These are phyloP conservation scores for Lagorchestes hirsutus DNA, from an alignment of 2,797 vertebrate species.

Conservation along the genomic window DNA sequence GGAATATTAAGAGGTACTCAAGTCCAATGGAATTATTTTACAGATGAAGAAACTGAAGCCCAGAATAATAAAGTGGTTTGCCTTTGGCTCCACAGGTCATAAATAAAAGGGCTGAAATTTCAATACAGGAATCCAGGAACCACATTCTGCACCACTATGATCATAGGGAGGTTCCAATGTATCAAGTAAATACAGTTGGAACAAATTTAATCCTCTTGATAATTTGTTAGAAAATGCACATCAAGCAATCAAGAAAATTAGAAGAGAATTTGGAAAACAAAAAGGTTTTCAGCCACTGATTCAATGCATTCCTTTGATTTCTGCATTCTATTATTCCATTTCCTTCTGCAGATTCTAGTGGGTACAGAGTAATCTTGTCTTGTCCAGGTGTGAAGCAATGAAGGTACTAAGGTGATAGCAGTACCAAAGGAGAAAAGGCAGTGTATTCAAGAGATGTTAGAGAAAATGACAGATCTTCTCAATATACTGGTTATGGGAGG, in stretches of 20 bases:
- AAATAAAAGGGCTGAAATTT: not conserved
- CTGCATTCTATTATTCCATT: not conserved
- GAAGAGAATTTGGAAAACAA: not conserved
- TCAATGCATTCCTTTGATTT: not conserved
- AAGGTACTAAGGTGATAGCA: no score
- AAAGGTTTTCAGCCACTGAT: not conserved
- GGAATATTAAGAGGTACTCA: not conserved
- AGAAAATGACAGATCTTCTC: no score
- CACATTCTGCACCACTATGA: not conserved
- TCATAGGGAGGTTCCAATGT: not conserved
- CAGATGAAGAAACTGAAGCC: not conserved
- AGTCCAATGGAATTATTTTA: not conserved
- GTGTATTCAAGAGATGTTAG: no score
- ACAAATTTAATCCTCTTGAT: not conserved
- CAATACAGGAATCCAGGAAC: no score
- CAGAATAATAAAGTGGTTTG: not conserved
- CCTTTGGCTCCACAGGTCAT: not conserved
- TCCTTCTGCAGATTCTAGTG: not conserved
- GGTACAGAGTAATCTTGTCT: not conserved
- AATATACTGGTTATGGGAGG: no score
- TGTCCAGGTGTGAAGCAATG: no score
- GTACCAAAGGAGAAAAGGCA: no score
- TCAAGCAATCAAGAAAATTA: not conserved
- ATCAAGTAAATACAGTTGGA: not conserved
- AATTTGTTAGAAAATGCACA: not conserved